Percentiles rank a stretch among this genome's conserved stretches.
Conservation (phyloP, 2,113 vertebrate species). For the Ptilonorhynchus violaceus region DNA sequence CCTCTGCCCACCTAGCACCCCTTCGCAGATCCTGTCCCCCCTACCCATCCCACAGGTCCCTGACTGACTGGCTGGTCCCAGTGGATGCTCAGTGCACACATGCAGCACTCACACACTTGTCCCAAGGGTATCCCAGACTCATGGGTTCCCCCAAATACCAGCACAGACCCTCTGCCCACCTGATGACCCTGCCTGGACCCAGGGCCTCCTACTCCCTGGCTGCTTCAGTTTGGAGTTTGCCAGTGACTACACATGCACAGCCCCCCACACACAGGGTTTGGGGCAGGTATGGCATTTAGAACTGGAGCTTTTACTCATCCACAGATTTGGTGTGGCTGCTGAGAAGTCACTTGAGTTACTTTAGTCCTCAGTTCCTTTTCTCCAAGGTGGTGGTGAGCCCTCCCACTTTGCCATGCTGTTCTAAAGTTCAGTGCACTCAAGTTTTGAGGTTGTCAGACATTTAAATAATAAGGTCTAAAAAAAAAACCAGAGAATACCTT, state of each 20-base stretch:
- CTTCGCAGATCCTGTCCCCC: neutral
- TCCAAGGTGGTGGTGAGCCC: neutral
- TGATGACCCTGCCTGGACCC: neutral
- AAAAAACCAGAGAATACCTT: neutral
- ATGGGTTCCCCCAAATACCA: fast-evolving
- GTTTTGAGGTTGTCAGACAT: neutral
- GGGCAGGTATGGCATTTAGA: neutral
- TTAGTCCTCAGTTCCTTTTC: neutral
- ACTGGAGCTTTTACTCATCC: neutral
- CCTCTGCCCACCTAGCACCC: fast-evolving
- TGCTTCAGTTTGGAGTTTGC: neutral
- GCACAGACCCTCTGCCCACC: fast-evolving
- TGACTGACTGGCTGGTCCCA: fast-evolving
- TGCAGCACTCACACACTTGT: neutral
- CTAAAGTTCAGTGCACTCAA: neutral
- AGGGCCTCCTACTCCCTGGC: fast-evolving
- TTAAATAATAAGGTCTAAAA: neutral
- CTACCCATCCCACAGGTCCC: neutral
- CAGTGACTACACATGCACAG: fast-evolving
- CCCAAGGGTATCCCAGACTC: fast-evolving
- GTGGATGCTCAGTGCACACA: neutral
- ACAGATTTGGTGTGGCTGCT: neutral
- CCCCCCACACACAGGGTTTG: fast-evolving
- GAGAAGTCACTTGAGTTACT: neutral
- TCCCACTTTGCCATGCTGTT: neutral